Conservation (phyloP, 2,888 invertebrate species). For the Hartigia nigra region DNA sequence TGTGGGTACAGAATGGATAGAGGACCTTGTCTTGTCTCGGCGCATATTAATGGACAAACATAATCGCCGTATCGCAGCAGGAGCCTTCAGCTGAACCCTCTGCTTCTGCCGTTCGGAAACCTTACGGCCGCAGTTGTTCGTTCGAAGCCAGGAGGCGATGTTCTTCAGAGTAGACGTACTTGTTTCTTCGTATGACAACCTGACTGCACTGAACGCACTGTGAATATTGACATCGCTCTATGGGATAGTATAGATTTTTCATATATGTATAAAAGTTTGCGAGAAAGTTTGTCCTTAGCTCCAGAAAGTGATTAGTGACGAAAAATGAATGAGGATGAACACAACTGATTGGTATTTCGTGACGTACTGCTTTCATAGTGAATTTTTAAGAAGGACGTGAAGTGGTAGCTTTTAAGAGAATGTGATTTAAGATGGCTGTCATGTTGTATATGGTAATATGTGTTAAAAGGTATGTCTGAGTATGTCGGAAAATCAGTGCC, state of each 20-base stretch:
- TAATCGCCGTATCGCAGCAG: slow-evolving; percentile 63
- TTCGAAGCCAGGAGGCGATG: slow-evolving; percentile 53
- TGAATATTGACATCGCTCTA: not conserved
- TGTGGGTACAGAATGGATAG: slow-evolving; percentile 36
- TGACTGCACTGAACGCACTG: not conserved
- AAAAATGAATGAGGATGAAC: not conserved
- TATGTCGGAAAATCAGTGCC: not conserved
- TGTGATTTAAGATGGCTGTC: not conserved
- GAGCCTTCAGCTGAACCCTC: slow-evolving; percentile 53
- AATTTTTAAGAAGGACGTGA: not conserved
- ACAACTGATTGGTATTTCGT: not conserved
- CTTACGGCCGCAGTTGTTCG: slow-evolving; percentile 47
- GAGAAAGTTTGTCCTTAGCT: not conserved
- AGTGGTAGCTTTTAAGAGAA: not conserved
- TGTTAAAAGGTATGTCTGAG: not conserved
- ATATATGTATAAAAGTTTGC: not conserved
- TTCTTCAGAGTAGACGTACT: slow-evolving; percentile 36
- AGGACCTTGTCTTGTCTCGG: slow-evolving; percentile 52
- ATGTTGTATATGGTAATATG: not conserved
- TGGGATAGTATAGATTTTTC: not conserved
- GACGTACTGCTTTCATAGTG: not conserved
- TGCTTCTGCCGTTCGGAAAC: slow-evolving; percentile 27
- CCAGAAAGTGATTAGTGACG: not conserved
- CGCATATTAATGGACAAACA: slow-evolving; percentile 64
- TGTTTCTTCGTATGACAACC: not conserved